These are phyloP conservation scores for Endotricha flammealis DNA, from an alignment of 2,888 invertebrate genomes.

Conservation along the genomic window DNA sequence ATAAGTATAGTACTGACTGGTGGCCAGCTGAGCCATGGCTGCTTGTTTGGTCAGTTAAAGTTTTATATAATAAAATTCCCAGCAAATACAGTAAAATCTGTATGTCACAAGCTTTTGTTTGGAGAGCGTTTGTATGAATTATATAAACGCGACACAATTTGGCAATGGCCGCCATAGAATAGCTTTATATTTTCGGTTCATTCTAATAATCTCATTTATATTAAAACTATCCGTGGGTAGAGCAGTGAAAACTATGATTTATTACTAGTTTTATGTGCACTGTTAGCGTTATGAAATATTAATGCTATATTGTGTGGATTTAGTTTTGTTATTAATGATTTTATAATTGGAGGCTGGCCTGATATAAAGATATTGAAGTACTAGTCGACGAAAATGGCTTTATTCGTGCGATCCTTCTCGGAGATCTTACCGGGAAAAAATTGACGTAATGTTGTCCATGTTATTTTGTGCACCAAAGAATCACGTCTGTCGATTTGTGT, in stretches of 20 bases:
- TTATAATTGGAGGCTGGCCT: conserved; percentile 6
- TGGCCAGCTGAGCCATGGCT: too few relatives aligned
- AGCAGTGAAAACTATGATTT: conserved; percentile 44
- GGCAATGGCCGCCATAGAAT: conserved; percentile 42
- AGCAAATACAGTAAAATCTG: too few relatives aligned
- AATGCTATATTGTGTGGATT: conserved; percentile 1
- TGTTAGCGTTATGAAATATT: conserved; percentile 18
- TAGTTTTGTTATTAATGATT: conserved; percentile 1
- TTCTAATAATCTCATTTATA: conserved; percentile 49
- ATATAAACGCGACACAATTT: conserved; percentile 48
- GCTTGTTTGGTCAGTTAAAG: too few relatives aligned
- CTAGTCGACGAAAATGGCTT: too few relatives aligned
- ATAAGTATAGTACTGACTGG: too few relatives aligned
- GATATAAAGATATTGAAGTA: too few relatives aligned
- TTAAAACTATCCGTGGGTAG: conserved; percentile 38
- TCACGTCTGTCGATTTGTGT: too few relatives aligned
- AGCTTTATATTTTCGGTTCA: conserved; percentile 48
- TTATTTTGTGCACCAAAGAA: too few relatives aligned
- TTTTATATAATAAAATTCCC: too few relatives aligned
- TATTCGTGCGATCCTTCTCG: too few relatives aligned
- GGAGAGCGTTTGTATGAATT: conserved; percentile 45
- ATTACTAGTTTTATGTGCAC: conserved; percentile 27
- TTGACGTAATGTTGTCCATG: too few relatives aligned
- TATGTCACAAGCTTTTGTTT: conserved; percentile 34
- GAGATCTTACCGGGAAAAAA: too few relatives aligned